Evolutionary conservation across 1,140 invertebrate genomes (phyloP).

Genomic region (Trachelipus rathkii): DNA sequence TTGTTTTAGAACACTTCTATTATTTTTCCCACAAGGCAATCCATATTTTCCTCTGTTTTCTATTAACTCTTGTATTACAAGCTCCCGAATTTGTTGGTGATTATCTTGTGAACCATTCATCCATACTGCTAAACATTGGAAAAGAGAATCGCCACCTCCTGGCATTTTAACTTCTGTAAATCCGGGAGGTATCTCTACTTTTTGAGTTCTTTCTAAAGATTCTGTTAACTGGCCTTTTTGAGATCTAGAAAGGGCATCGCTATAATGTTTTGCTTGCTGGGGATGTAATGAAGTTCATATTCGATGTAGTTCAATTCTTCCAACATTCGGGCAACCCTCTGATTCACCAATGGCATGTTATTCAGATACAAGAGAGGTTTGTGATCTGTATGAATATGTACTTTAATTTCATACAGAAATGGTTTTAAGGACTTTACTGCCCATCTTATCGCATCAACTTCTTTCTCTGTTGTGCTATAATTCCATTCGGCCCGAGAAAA

Average conservation of each 20-base stretch:
- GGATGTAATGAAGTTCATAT: constrained; percentile 16
- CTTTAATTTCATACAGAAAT: constrained; percentile 9
- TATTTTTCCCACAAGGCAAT: no score
- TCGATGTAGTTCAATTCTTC: constrained; percentile 8
- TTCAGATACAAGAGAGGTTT: background rate
- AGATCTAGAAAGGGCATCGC: background rate
- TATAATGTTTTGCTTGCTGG: background rate
- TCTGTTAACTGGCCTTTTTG: background rate
- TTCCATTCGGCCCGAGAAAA: background rate
- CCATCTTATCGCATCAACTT: constrained; percentile 5
- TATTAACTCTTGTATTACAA: no score
- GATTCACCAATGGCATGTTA: background rate
- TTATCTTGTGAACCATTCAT: no score
- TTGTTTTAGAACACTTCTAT: no score
- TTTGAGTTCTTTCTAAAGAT: background rate
- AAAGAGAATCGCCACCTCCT: background rate
- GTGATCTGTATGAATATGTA: background rate
- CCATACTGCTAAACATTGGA: background rate
- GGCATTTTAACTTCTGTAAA: background rate
- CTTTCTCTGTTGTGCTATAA: constrained; percentile 13
- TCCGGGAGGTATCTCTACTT: background rate
- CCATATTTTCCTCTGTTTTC: no score
- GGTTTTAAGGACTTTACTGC: constrained; percentile 3
- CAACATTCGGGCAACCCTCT: background rate
- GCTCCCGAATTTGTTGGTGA: no score